Conservation (phyloP, 2,888 invertebrate species). For the Andrena hattorfiana region DNA sequence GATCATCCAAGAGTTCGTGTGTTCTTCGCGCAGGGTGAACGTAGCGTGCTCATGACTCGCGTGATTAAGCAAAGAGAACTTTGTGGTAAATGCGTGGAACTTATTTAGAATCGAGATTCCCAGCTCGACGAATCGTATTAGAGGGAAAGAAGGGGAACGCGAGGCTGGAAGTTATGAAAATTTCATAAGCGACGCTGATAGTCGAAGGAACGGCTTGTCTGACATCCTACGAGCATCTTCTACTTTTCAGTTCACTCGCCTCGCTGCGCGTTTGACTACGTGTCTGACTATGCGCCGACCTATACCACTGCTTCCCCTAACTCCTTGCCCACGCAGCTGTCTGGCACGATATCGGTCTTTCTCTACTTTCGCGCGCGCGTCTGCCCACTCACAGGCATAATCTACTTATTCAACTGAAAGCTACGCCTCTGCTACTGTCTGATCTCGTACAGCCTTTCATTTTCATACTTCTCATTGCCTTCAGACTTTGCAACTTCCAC, state of each 20-base stretch:
- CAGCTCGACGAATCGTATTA: background rate
- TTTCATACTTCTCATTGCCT: too few relatives aligned
- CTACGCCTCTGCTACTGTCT: background rate
- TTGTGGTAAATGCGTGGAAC: background rate
- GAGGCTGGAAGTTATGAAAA: conserved; percentile 29
- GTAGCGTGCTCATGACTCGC: background rate
- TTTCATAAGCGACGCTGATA: conserved; percentile 23
- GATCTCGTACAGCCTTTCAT: too few relatives aligned
- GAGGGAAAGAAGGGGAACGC: background rate
- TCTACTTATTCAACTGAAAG: conserved; percentile 8
- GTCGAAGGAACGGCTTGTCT: background rate
- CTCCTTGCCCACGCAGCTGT: background rate
- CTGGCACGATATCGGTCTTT: background rate
- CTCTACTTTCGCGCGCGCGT: background rate
- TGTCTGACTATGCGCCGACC: conserved; percentile 14
- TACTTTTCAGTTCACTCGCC: too few relatives aligned
- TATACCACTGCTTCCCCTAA: conserved; percentile 10
- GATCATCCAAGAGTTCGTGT: conserved; percentile 22
- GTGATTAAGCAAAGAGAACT: conserved; percentile 16
- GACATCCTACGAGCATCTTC: background rate
- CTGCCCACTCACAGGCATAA: conserved; percentile 13
- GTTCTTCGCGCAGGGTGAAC: background rate
- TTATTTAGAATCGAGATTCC: background rate
- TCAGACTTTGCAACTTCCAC: background rate
- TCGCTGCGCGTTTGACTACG: too few relatives aligned